phyloP scores from a whole-genome alignment of 2,888 invertebrate species.

The Syrphus vitripennis region DNA sequence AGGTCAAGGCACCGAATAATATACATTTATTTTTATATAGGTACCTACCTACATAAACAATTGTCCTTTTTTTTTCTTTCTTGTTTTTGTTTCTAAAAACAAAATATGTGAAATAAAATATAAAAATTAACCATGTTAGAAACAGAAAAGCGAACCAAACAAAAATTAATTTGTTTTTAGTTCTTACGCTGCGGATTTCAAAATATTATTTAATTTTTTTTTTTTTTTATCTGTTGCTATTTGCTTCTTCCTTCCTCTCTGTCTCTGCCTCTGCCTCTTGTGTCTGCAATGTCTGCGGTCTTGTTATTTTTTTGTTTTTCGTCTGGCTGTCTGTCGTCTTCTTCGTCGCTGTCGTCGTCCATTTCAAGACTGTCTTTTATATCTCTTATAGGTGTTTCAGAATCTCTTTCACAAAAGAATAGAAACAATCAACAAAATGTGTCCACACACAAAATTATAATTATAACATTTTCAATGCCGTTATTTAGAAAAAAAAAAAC shows the following conservation, averaged over 20 bases:
- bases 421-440: background rate
- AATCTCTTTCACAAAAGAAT: background rate
- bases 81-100: background rate
- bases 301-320: background rate
- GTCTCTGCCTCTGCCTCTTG: background rate
- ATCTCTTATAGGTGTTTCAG: background rate
- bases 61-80: background rate
- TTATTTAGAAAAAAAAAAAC: constrained; percentile 32
- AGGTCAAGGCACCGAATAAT: constrained; percentile 25
- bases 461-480: constrained; percentile 39
- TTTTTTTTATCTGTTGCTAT: background rate
- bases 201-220: constrained; percentile 18
- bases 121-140: background rate
- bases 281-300: background rate
- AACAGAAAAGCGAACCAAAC: background rate
- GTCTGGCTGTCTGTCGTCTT: background rate
- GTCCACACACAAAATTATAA: background rate
- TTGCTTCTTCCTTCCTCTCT: too few relatives aligned
- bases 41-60: background rate
- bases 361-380: background rate
- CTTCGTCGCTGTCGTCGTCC: background rate
- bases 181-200: background rate
- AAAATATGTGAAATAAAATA: background rate
- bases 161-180: background rate
- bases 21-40: too few relatives aligned